Base-by-base conservation (phyloP, 2,888 invertebrate species). In the Protula sp. region DNA sequence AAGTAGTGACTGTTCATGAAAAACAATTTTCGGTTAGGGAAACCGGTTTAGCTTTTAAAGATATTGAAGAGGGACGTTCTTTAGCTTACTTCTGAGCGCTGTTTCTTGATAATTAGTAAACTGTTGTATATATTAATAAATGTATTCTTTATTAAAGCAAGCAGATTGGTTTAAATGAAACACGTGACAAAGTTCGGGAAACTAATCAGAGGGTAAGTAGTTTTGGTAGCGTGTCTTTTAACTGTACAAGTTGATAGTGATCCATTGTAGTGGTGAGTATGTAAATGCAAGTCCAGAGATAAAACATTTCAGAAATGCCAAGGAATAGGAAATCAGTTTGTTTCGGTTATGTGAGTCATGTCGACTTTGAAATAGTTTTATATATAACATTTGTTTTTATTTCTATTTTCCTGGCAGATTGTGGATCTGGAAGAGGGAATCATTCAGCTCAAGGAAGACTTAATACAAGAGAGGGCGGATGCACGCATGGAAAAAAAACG, bases 81-180 rank as follows among this genome's bases (percentile, higher is more conserved):
- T n/a, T n/a, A 14, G 45, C 45, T 14, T 38, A 38, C 9, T 14
- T 38, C n/a, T 14, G n/a, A 9, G n/a, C 9, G 45, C n/a, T 38
- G n/a, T 38, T 38, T 38, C 45, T 14, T 38, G 45, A 38, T 38
- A 38, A 9, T 38, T 38, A 38, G 19, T 38, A 38, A 9, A 38
- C 38, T 14, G 38, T 38, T 38, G 9, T 9, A 38, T 14, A 50
- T 50, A 50, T 50, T 50, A 5, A n/a, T 50, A 22, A 50, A 1
- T 51, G 3, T n/a, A 22, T 56, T 9, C 22, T 50, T 19, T 22
- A 47, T 60, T 60, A 22, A 65, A 78, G 77, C 47, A 75, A 78
- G 70, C 80, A 80, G 69, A 80, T 80, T 54, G 69, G 69, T 19
- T 62, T 80, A 52, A 80, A 80, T 72, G 80, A 80, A 66, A 79